phyloP scores from a whole-genome alignment of 2,888 invertebrate genomes.

The Ecliptopera silaceata region DNA sequence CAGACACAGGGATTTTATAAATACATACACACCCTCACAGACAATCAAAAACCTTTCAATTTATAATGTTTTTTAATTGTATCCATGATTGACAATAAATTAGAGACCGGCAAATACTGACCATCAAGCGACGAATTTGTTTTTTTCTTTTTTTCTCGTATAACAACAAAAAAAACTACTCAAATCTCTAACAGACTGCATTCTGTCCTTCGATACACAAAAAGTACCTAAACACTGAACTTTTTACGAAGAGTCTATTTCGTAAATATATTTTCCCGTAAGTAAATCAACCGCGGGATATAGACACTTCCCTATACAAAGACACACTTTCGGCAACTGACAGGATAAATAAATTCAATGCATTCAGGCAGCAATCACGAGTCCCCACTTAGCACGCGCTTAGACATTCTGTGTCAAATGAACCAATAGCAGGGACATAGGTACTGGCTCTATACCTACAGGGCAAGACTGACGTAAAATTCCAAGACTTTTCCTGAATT shows the following conservation, averaged over 20 bases:
- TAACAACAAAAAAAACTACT: constrained; percentile 25
- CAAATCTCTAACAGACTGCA: constrained; percentile 17
- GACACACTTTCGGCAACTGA: constrained; percentile 16
- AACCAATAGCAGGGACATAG: constrained; percentile 2
- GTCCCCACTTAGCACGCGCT: constrained; percentile 34
- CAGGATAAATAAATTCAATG: constrained; percentile 25
- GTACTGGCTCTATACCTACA: neutral
- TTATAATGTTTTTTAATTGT: too few relatives aligned
- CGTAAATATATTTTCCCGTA: constrained; percentile 10
- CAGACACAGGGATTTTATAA: too few relatives aligned
- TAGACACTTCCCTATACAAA: constrained; percentile 17
- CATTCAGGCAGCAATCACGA: constrained; percentile 8
- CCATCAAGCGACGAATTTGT: constrained; percentile 19
- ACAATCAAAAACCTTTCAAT: too few relatives aligned
- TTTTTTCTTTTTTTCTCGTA: constrained; percentile 21
- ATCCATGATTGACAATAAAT: too few relatives aligned
- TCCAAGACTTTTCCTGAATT: constrained; percentile 5
- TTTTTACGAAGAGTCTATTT: neutral
- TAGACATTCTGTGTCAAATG: constrained; percentile 5
- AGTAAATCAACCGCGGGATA: constrained; percentile 1
- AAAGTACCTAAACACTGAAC: neutral
- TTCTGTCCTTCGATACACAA: neutral
- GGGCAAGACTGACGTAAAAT: neutral
- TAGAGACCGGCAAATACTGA: too few relatives aligned
- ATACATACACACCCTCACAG: too few relatives aligned